These are phyloP conservation scores for Apodemia hepburni DNA, from an alignment of 2,888 invertebrate genomes.

Conservation along the genomic window DNA sequence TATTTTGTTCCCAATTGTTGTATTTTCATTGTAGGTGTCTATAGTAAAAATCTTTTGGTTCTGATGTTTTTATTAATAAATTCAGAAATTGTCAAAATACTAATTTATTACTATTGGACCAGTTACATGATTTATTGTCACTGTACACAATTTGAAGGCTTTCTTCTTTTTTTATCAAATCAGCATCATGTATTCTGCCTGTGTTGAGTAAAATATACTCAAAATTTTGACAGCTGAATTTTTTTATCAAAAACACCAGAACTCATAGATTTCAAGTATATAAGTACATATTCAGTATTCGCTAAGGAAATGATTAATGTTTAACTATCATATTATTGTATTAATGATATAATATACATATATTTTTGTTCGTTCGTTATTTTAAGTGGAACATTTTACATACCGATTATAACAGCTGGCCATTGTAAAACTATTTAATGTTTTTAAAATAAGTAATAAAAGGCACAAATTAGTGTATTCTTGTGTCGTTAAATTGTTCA, in stretches of 20 bases:
- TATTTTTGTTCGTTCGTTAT: constrained; percentile 14
- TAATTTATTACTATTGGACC: neutral
- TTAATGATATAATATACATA: constrained; percentile 9
- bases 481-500: constrained; percentile 16
- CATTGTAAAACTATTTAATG: constrained; percentile 12
- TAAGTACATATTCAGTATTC: constrained; percentile 42
- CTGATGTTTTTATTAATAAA: constrained; percentile 2
- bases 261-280: constrained; percentile 2
- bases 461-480: constrained; percentile 21
- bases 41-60: constrained; percentile 13
- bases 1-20: constrained; percentile 62
- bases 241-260: constrained; percentile 4
- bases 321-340: constrained; percentile 18
- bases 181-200: neutral
- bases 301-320: constrained; percentile 35
- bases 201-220: neutral
- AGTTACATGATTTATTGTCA: neutral
- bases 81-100: neutral
- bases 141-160: neutral
- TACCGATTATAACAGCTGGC: constrained; percentile 4
- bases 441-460: constrained; percentile 19
- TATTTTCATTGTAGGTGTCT: constrained; percentile 45
- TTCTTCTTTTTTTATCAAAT: neutral
- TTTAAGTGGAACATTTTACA: constrained; percentile 6
- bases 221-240: neutral